A percentile compares a stretch with the other conserved stretches of the same genome.
phyloP scores from a whole-genome alignment of 1,140 invertebrate species.

The Aplysia californica region DNA sequence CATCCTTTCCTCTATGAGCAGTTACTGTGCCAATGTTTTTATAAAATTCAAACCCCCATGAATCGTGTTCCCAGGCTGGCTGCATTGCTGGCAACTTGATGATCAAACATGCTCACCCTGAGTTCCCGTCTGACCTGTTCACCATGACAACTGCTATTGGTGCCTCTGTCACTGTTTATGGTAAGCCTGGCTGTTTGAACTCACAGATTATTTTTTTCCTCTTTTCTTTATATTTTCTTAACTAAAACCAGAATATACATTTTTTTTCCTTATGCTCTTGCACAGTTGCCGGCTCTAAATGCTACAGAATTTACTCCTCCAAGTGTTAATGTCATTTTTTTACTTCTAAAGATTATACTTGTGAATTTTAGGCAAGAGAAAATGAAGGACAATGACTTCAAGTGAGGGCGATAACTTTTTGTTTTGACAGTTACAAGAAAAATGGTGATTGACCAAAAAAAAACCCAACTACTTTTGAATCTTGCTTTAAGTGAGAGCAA shows the following conservation, averaged over 20 bases:
- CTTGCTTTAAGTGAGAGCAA: no score
- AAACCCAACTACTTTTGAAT: no score
- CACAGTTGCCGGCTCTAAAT: neutral
- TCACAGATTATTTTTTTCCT: neutral
- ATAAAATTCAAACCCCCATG: constrained; percentile 25
- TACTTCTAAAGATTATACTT: no score
- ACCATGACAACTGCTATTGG: constrained; percentile 77
- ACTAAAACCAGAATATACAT: neutral
- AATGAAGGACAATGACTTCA: no score
- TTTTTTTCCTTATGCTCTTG: neutral
- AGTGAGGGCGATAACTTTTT: no score
- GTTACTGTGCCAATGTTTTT: neutral
- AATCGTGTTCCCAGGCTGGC: constrained; percentile 66
- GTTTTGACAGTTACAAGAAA: no score
- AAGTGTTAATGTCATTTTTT: neutral
- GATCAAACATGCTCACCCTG: constrained; percentile 77
- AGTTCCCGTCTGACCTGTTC: constrained; percentile 84
- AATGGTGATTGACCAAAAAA: no score
- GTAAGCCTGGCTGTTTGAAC: constrained; percentile 26
- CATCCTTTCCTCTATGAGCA: neutral
- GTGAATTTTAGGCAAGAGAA: no score
- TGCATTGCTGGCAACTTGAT: constrained; percentile 81
- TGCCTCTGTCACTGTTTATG: constrained; percentile 73
- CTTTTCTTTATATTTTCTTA: neutral
- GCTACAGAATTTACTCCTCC: neutral